A percentile compares a stretch with the other conserved stretches of the same genome.
These are phyloP conservation scores for Cavia aperea DNA, from an alignment of 2,113 vertebrate species.

Conservation along the genomic window DNA sequence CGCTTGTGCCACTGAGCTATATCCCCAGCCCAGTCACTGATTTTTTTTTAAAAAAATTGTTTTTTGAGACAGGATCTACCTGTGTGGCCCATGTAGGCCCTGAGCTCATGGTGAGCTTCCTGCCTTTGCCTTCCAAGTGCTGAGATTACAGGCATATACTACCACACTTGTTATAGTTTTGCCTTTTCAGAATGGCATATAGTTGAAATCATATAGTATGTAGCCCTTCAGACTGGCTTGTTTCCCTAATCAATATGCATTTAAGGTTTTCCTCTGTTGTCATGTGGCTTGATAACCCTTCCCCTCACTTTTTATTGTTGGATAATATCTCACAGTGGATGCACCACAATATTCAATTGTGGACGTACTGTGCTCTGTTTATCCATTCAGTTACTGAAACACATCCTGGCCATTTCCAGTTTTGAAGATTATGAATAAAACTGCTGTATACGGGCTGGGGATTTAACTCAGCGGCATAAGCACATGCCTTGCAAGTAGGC, in stretches of 20 bases:
- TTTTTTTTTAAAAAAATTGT: background rate
- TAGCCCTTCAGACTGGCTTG: background rate
- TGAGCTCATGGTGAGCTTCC: background rate
- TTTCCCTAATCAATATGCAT: background rate
- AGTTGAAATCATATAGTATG: background rate
- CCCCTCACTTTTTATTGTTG: background rate
- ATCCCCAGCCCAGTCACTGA: background rate
- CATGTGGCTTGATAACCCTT: background rate
- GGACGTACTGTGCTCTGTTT: background rate
- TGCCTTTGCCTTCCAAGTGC: background rate
- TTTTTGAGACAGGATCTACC: background rate
- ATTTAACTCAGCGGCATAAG: too few species aligned
- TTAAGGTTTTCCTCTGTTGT: conserved; percentile 5
- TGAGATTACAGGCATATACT: background rate
- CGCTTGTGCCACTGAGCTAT: background rate
- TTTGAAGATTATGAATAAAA: conserved; percentile 20
- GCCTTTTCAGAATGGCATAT: background rate
- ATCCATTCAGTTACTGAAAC: background rate
- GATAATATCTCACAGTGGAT: conserved; percentile 3
- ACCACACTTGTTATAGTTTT: background rate
- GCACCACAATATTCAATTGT: background rate
- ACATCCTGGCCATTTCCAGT: background rate
- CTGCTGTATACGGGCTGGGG: background rate
- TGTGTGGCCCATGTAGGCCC: background rate
- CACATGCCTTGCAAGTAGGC: too few species aligned